Evolutionary conservation across 1,140 invertebrate genomes (phyloP).

Genomic region (Atta texana): DNA sequence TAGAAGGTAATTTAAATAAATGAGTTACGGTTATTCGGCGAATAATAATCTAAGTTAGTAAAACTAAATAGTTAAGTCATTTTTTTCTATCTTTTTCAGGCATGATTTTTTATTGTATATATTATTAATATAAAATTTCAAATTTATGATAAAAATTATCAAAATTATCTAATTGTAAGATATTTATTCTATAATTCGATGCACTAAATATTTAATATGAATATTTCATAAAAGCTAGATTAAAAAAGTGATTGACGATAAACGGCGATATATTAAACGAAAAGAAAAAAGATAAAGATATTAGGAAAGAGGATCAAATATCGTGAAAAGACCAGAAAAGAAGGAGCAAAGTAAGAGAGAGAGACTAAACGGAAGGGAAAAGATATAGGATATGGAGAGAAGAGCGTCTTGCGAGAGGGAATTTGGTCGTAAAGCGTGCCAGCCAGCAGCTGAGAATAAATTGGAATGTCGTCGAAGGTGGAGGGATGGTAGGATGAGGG

Average conservation of each 20-base stretch:
- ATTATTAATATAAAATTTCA: not conserved
- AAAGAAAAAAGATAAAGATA: slow-evolving; percentile 56
- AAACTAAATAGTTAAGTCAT: not conserved
- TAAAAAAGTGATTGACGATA: slow-evolving; percentile 33
- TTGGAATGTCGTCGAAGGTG: slow-evolving; percentile 75
- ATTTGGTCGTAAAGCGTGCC: slow-evolving; percentile 70
- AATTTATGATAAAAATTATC: not conserved
- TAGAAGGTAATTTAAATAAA: not conserved
- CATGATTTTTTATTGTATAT: not conserved
- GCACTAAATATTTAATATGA: not conserved
- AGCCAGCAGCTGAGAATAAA: slow-evolving; percentile 76
- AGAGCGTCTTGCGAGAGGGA: slow-evolving; percentile 54
- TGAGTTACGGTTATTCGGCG: not conserved
- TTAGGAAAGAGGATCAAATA: slow-evolving; percentile 54
- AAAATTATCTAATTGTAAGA: no score
- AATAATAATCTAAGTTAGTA: not conserved
- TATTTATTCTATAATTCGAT: not conserved
- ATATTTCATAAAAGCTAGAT: slow-evolving; percentile 12
- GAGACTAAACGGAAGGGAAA: slow-evolving; percentile 36
- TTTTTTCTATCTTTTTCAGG: not conserved
- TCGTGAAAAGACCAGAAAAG: slow-evolving; percentile 8
- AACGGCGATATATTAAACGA: slow-evolving; percentile 55
- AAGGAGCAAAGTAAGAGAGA: not conserved
- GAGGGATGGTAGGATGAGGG: not conserved
- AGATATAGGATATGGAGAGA: slow-evolving; percentile 56